phyloP scores from a whole-genome alignment of 2,888 invertebrate genomes.

The Cephus pygmeus region DNA sequence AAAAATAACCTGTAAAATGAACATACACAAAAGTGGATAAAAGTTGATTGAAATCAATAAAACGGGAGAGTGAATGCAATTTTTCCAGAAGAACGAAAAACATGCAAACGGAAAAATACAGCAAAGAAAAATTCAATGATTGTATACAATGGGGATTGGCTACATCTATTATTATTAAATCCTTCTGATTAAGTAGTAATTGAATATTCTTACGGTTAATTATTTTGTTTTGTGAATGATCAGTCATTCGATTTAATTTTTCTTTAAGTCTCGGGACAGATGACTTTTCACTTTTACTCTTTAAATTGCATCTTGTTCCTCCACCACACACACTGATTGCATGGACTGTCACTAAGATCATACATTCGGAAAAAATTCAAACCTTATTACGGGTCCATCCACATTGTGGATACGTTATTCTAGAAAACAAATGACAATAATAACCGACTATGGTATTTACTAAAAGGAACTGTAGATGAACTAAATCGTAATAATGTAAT shows the following conservation, averaged over 20 bases:
- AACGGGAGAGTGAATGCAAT: background rate
- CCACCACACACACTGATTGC: background rate
- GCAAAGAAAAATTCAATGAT: background rate
- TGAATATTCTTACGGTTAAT: background rate
- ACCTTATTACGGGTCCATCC: constrained; percentile 22
- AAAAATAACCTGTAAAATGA: background rate
- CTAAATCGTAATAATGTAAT: constrained; percentile 27
- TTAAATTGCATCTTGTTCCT: background rate
- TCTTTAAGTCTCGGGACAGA: background rate
- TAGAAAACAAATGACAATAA: constrained; percentile 22
- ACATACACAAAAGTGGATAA: background rate
- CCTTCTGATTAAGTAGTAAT: background rate
- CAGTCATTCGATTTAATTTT: background rate
- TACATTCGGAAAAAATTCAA: constrained; percentile 7
- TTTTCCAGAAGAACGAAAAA: background rate
- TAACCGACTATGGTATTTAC: constrained; percentile 26
- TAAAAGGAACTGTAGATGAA: constrained; percentile 37
- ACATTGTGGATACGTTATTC: constrained; percentile 32
- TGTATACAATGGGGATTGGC: background rate
- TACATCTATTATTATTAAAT: background rate
- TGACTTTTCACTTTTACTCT: background rate
- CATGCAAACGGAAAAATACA: background rate
- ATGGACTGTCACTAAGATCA: constrained; percentile 1
- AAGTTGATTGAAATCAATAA: background rate
- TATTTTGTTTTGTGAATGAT: background rate